Conservation (phyloP, 2,888 invertebrate genomes). For the Chymomyza amoena region DNA sequence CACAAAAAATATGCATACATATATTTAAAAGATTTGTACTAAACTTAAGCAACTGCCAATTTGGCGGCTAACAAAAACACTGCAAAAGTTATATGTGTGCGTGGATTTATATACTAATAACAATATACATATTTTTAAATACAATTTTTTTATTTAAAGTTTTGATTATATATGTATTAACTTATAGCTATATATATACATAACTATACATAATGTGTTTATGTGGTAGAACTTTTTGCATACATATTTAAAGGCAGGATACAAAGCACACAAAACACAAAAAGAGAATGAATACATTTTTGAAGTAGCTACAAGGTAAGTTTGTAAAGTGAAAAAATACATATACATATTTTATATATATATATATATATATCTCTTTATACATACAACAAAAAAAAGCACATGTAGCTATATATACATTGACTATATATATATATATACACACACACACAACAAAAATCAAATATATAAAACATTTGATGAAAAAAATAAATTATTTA, state of each 20-base stretch:
- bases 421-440: conserved; percentile 44
- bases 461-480: conserved; percentile 44
- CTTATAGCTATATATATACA: conserved; percentile 47
- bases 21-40: conserved; percentile 42
- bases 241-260: background rate
- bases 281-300: conserved; percentile 8
- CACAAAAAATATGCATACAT: conserved; percentile 40
- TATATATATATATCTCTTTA: conserved; percentile 38
- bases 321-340: conserved; percentile 22
- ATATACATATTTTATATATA: conserved; percentile 40
- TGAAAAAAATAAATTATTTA: conserved; percentile 36
- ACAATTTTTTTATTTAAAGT: conserved; percentile 63
- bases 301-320: background rate
- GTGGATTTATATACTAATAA: conserved; percentile 28
- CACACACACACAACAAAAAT: conserved; percentile 33
- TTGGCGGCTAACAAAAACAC: conserved; percentile 21
- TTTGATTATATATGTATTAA: conserved; percentile 62
- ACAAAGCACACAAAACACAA: conserved; percentile 2
- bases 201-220: conserved; percentile 49
- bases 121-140: conserved; percentile 65
- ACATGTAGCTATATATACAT: conserved; percentile 26
- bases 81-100: conserved; percentile 25
- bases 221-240: background rate
- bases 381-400: conserved; percentile 30
- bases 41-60: conserved; percentile 26